phyloP scores from a whole-genome alignment of 2,113 vertebrate species.

The Castor canadensis region DNA sequence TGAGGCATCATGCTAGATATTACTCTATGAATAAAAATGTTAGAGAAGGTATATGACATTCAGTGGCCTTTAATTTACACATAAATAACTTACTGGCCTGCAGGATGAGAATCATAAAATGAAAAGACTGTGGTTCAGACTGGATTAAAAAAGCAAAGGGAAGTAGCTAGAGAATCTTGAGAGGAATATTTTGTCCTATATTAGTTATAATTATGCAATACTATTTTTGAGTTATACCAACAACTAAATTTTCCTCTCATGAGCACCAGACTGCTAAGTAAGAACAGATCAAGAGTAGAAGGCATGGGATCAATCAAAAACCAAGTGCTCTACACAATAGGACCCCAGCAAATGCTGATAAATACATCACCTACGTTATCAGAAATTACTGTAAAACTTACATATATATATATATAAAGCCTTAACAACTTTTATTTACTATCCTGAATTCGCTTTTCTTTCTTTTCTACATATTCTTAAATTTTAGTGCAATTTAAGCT shows the following conservation, averaged over 20 bases:
- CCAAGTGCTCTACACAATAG: neutral
- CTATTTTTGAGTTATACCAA: neutral
- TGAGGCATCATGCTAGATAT: neutral
- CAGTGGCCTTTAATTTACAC: neutral
- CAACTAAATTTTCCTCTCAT: neutral
- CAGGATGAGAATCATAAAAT: neutral
- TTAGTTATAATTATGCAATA: neutral
- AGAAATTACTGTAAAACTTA: neutral
- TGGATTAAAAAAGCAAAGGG: neutral
- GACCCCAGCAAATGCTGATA: neutral
- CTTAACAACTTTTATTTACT: neutral
- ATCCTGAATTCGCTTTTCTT: neutral
- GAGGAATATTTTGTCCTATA: neutral
- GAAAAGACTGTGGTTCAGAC: neutral
- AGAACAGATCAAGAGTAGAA: neutral
- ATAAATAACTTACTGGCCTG: neutral
- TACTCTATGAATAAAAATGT: slow-evolving; percentile 23
- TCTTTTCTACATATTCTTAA: neutral
- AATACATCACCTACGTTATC: neutral
- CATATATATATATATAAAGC: neutral
- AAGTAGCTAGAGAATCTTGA: neutral
- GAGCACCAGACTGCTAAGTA: neutral
- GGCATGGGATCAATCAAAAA: neutral
- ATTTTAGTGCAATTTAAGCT: slow-evolving; percentile 14
- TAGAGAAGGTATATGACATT: neutral